Conservation (phyloP, 1,140 invertebrate species). For the Archegozetes longisetosus region DNA sequence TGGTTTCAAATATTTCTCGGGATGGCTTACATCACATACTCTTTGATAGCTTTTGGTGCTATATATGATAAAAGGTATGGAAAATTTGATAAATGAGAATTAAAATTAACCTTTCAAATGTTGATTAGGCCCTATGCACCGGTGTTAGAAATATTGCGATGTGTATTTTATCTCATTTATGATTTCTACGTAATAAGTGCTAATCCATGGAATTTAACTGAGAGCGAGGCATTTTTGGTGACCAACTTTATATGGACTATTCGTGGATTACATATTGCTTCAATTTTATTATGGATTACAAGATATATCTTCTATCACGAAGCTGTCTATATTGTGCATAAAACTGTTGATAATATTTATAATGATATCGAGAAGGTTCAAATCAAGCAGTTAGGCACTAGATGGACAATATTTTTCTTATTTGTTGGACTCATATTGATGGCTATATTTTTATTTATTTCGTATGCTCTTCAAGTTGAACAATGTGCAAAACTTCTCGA, state of each 20-base stretch:
- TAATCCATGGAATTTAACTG: not conserved
- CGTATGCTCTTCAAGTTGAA: no score
- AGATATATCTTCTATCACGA: no score
- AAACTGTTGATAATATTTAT: no score
- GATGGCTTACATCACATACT: not conserved
- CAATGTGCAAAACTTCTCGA: no score
- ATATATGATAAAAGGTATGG: not conserved
- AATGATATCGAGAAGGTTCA: no score
- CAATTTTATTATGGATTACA: slow-evolving; percentile 1
- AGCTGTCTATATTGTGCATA: no score
- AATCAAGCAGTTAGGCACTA: no score
- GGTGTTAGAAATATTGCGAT: not conserved
- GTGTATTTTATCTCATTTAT: not conserved
- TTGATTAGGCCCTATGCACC: not conserved
- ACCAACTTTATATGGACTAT: not conserved
- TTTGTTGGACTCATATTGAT: no score
- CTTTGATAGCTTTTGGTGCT: not conserved
- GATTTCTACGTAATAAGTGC: not conserved
- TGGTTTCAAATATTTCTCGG: not conserved
- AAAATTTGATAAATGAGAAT: not conserved
- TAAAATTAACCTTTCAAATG: not conserved
- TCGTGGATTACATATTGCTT: not conserved
- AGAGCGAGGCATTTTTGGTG: not conserved
- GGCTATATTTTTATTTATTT: no score
- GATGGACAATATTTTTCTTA: no score